phyloP scores from a whole-genome alignment of 2,888 invertebrate genomes.

The Lissocephala sabroskyi region DNA sequence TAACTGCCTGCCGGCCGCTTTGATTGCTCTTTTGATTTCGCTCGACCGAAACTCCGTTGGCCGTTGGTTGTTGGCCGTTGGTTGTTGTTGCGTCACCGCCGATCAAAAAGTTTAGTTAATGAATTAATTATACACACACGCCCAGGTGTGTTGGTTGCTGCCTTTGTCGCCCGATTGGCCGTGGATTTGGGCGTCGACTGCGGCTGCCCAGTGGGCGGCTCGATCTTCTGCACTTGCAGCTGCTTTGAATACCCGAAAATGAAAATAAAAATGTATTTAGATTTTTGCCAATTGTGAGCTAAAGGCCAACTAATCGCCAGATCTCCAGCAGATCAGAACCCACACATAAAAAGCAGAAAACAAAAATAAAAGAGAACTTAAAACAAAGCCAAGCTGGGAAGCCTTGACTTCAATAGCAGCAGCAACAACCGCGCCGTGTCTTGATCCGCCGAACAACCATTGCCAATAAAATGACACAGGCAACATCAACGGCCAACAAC shows the following conservation, averaged over 20 bases:
- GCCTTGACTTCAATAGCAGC: slow-evolving; percentile 52
- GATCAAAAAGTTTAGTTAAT: slow-evolving; percentile 23
- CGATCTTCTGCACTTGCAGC: neutral
- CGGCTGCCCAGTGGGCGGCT: neutral
- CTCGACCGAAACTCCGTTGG: too few relatives aligned
- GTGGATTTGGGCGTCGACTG: too few relatives aligned
- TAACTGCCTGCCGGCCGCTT: slow-evolving; percentile 5
- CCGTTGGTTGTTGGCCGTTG: slow-evolving; percentile 26
- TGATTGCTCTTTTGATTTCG: slow-evolving; percentile 32
- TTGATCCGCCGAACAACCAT: slow-evolving; percentile 22
- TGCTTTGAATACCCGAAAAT: too few relatives aligned
- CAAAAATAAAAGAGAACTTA: neutral
- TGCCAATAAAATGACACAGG: slow-evolving; percentile 50
- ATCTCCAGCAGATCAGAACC: neutral
- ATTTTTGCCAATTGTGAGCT: too few relatives aligned
- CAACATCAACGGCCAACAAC: slow-evolving; percentile 12
- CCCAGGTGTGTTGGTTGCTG: slow-evolving; percentile 14
- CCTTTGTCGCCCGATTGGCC: too few relatives aligned
- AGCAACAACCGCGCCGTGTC: neutral
- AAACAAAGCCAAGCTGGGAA: slow-evolving; percentile 27
- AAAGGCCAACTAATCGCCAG: neutral
- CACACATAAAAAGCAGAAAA: neutral
- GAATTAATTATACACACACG: slow-evolving; percentile 37
- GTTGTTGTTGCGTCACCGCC: slow-evolving; percentile 25
- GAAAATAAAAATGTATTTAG: too few relatives aligned